Evolutionary conservation across 2,113 vertebrate species (phyloP), one percentile per base, ranked within the genome.

Genomic region (Pygoscelis adeliae): DNA sequence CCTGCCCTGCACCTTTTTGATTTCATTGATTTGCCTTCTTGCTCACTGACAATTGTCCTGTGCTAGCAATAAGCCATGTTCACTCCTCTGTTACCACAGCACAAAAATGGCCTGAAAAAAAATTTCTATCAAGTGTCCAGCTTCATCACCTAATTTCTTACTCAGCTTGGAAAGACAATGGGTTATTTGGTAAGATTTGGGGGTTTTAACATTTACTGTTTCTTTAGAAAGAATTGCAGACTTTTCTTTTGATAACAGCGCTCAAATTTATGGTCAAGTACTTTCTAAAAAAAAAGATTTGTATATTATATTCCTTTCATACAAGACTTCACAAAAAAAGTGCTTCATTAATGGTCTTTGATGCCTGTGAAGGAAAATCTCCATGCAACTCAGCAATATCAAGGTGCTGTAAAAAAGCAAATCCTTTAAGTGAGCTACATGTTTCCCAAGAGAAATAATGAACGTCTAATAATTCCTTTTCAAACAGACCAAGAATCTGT

Each of bases 401-500:
- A 91, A 94, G 90, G 9, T 95, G 76, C 32, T 71, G 61, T 67
- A 49, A 95, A 87, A 94, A 93, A 87, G 1, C 30, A 79, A 91
- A 89, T 53, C 32, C 52, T 84, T 15, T 73, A 81, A 94, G 83
- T 26, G 16, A 93, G 42, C 42, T 82, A 55, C 11, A 4, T 23
- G 50, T 96, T 97, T 95, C 89, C 63, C 46, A 82, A 93, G 66
- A 89, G 55, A 69, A 86, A 74, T 79, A 19, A 66, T 47, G 38
- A 92, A 46, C 14, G 69, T 36, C 25, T 49, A 92, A 78, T 23
- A 63, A 89, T 93, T 95, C n/a, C 42, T 89, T 96, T 96, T 85
- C 78, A 95, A 97, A 83, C 46, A 97, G 66, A 90, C 36, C 21
- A 86, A 93, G 63, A 96, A 95, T 87, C 22, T 76, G 26, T 11